Evolutionary conservation across 2,797 vertebrate species (phyloP), one percentile per base, ranked within the genome.

Genomic region (Pipistrellus kuhlii): DNA sequence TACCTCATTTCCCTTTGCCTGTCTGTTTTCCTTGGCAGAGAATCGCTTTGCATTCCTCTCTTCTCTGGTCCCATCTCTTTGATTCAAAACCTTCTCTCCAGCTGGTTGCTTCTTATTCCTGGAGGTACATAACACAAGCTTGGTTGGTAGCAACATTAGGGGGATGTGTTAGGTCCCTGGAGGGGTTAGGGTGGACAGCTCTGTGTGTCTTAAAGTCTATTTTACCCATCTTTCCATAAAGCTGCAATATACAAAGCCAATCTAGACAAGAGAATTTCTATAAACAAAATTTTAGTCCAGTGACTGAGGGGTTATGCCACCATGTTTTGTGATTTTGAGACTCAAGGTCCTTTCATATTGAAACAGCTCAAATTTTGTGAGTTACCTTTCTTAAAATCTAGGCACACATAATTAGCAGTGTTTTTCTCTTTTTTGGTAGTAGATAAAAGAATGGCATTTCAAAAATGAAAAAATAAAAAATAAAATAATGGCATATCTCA

Each of bases 1-100:
- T 53, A 35, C 38, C 44, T 71, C 30, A 10, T 55, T 35, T 41
- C 35, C 23, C n/a, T 88, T 88, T 90, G 78, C 66, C 55, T 69
- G 3, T 32, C 6, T 91, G 48, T 93, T 95, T 95, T 88, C 48
- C 90, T 94, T 97, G 96, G 94, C 93, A 66, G 68, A 32, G 89
- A 46, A 68, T 59, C 6, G 0, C 44, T 77, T 48, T 41, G 25
- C 0, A 1, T 18, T 72, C 46, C 27, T 93, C 20, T 92, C 83
- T 73, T 57, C 41, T 91, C 11, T 0, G 8, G 25, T 66, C 15
- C 46, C 44, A 51, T 82, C 69, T 80, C 57, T 94, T 93, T 96
- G 94, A 93, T 94, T 46, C 84, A 62, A 53, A 57, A 57, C 11
- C 15, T 85, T 88, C 46, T 94, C 35, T 94, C 69, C 80, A 7